Percentiles rank a stretch among this genome's conserved stretches.
phyloP scores from a whole-genome alignment of 2,797 vertebrate genomes.

The Gobio occitaniae region DNA sequence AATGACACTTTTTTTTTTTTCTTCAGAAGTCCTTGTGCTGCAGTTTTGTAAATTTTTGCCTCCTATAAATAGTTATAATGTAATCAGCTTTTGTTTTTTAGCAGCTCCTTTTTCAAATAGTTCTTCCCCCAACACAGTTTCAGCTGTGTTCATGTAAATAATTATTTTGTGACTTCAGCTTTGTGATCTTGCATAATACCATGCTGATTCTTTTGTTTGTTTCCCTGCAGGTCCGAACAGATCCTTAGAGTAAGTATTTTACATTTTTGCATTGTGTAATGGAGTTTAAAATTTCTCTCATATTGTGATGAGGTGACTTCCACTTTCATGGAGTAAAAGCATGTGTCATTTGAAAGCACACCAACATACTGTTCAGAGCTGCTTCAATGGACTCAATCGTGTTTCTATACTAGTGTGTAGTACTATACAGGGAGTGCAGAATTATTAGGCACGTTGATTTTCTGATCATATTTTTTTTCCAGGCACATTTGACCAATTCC shows the following conservation, averaged over 20 bases:
- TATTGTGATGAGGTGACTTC: neutral
- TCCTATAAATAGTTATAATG: too few species aligned
- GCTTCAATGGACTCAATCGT: neutral
- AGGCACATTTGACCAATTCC: too few species aligned
- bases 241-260: slow-evolving; percentile 77
- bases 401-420: neutral
- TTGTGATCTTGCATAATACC: neutral
- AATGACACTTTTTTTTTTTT: neutral
- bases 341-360: slow-evolving; percentile 18
- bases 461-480: too few species aligned
- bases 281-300: neutral
- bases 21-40: neutral
- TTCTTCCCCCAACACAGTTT: neutral
- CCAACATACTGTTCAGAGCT: neutral
- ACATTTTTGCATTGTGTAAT: neutral
- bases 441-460: too few species aligned
- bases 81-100: neutral
- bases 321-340: neutral
- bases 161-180: neutral
- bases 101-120: neutral
- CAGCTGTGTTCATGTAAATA: neutral
- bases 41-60: neutral
- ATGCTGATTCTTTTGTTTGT: slow-evolving; percentile 30
- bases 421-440: too few species aligned
- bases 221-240: slow-evolving; percentile 69